A percentile compares a stretch with the other conserved stretches of the same genome.
Conservation (phyloP, 1,140 invertebrate genomes). For the Colletes latitarsis region DNA sequence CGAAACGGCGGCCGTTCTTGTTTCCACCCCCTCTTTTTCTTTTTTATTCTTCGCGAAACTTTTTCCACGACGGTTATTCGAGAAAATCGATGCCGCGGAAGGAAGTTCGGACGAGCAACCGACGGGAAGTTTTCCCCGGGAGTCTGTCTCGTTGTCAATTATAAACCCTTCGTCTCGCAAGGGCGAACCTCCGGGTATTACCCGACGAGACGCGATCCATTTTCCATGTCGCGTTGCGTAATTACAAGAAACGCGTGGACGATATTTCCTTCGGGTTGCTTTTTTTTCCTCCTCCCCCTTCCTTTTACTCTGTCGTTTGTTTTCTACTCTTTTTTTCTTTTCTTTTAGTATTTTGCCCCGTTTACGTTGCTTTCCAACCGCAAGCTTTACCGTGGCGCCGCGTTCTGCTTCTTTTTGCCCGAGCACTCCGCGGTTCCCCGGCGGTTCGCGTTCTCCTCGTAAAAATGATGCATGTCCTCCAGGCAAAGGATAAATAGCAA, state of each 20-base stretch:
- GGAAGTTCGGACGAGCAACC: background rate
- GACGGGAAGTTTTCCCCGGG: background rate
- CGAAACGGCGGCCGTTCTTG: background rate
- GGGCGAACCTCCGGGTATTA: background rate
- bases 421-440: background rate
- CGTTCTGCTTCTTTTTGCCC: conserved; percentile 6
- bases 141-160: conserved; percentile 10
- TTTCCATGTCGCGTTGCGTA: background rate
- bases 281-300: too few species aligned
- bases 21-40: too few species aligned
- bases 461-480: conserved; percentile 44
- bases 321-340: background rate
- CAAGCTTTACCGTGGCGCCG: conserved; percentile 1
- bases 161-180: background rate
- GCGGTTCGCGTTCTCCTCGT: conserved; percentile 29
- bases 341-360: conserved; percentile 19
- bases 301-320: too few species aligned
- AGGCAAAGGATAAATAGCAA: conserved; percentile 38
- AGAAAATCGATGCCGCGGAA: background rate
- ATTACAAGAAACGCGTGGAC: conserved; percentile 19
- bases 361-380: conserved; percentile 18
- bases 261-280: too few species aligned
- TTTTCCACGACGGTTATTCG: background rate
- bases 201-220: background rate
- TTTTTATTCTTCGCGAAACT: background rate